These are phyloP conservation scores for Aleadryas rufinucha DNA, from an alignment of 2,113 vertebrate species.

Conservation along the genomic window DNA sequence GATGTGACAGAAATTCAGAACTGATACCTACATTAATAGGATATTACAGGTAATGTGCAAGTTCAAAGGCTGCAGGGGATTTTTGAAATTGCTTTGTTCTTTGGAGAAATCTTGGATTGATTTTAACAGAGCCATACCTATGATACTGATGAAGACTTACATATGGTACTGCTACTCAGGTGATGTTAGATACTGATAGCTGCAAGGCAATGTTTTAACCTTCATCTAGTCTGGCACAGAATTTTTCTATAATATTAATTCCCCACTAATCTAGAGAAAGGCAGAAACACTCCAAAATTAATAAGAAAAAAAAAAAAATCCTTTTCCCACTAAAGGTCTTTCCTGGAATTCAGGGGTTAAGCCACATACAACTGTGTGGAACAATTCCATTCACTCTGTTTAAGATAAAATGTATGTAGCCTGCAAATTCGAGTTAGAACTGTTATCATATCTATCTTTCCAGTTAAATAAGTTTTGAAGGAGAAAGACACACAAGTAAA, in stretches of 20 bases:
- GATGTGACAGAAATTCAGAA: not conserved
- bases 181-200: not conserved
- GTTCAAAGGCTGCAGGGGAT: not conserved
- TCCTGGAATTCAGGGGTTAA: not conserved
- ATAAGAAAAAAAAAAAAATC: not conserved
- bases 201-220: not conserved
- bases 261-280: not conserved
- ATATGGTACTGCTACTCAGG: not conserved
- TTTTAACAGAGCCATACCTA: not conserved
- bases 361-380: not conserved
- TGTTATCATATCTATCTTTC: not conserved
- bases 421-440: not conserved
- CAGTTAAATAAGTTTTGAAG: not conserved
- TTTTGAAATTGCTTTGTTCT: constrained; percentile 15
- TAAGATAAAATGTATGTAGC: not conserved
- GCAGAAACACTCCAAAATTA: not conserved
- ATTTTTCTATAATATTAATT: not conserved
- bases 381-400: not conserved
- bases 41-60: not conserved
- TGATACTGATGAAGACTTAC: not conserved
- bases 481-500: not conserved
- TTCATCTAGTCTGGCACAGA: not conserved
- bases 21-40: not conserved
- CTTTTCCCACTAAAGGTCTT: not conserved
- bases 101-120: not conserved